Base-by-base conservation (phyloP, 2,888 invertebrate species). In the Podabrus alpinus region DNA sequence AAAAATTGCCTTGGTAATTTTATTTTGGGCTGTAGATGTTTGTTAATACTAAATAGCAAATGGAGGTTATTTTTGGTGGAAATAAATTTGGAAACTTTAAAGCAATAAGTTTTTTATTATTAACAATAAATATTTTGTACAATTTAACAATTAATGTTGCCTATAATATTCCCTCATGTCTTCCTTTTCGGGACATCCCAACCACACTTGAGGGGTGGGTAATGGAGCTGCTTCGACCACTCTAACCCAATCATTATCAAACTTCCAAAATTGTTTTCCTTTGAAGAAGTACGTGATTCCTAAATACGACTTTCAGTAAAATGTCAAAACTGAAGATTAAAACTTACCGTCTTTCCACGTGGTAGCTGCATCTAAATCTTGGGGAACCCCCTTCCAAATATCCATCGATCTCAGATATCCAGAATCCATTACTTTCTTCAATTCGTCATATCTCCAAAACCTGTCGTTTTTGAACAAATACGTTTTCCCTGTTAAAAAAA, bases 231-330 rank as follows among this genome's bases (percentile, higher is more conserved):
- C 89, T 68, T 89, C 88, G 80, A 92, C 92, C 0, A 90, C 90
- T 9, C 88, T 89, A 9, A 93, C 88, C 80, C 88, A 86, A 62
- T 84, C 79, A 85, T 94, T 93, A 86, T 95, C 92, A 86, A 94
- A 94, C 77, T 92, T 90, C 93, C 94, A 95, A 86, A 91, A 94
- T 1, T 91, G 88, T 9, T 92, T 91, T 1, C 90, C 92, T 86
- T 92, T 92, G 88, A 95, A 94, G 88, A 95, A 95, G 84, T 92
- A 94, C 0, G 94, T 94, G 79, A 90, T 87, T 11, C 90, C 94
- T 94, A 59, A 15, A 59, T 19, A 66, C 5, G 3, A 2, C 9
- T 45, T 45, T 45, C n/a, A 62, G 11, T 24, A 73, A 67, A 61
- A 19, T 75, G 25, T 79, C 69, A 60, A 10, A 45, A 69, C 21